Percentiles rank a stretch among this genome's conserved stretches.
phyloP scores from a whole-genome alignment of 2,797 vertebrate genomes.

The Enteromius argenteus region DNA sequence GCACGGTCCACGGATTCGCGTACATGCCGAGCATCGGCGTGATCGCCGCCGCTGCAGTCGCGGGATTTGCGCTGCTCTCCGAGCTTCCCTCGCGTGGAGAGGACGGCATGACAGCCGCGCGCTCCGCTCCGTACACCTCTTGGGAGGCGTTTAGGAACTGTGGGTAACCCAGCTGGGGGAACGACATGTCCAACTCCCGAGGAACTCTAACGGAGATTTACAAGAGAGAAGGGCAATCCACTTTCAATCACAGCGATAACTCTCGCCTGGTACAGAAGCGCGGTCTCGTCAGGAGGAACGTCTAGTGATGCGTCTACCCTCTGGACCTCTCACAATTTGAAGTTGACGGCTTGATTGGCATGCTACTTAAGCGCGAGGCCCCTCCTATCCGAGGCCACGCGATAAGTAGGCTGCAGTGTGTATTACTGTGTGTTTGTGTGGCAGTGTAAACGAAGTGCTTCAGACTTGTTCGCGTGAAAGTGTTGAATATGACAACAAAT shows the following conservation, averaged over 20 bases:
- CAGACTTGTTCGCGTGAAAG: constrained; percentile 22
- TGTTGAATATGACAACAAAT: constrained; percentile 39
- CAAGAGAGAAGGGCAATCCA: constrained; percentile 65
- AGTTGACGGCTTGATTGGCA: constrained; percentile 99
- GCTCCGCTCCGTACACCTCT: constrained; percentile 89
- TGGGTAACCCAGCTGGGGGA: constrained; percentile 95
- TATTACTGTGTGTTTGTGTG: constrained; percentile 50
- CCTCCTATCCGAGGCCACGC: constrained; percentile 92
- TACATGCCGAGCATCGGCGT: constrained; percentile 96
- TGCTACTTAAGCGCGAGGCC: constrained; percentile 90
- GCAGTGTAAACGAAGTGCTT: constrained; percentile 31
- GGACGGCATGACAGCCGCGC: constrained; percentile 84
- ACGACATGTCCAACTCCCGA: constrained; percentile 88
- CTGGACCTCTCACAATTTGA: constrained; percentile 93
- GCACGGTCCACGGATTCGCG: constrained; percentile 90
- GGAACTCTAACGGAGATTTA: constrained; percentile 62
- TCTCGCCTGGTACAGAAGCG: constrained; percentile 76
- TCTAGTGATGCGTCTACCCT: constrained; percentile 91
- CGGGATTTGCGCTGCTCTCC: constrained; percentile 82
- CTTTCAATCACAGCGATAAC: constrained; percentile 70
- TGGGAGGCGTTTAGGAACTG: constrained; percentile 91
- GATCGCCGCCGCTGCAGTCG: constrained; percentile 86
- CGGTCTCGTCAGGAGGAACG: constrained; percentile 90
- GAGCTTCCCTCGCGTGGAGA: constrained; percentile 84
- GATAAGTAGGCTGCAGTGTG: constrained; percentile 83